phyloP scores from a whole-genome alignment of 2,113 vertebrate species.

The Leptobrachium ailaonicum region DNA sequence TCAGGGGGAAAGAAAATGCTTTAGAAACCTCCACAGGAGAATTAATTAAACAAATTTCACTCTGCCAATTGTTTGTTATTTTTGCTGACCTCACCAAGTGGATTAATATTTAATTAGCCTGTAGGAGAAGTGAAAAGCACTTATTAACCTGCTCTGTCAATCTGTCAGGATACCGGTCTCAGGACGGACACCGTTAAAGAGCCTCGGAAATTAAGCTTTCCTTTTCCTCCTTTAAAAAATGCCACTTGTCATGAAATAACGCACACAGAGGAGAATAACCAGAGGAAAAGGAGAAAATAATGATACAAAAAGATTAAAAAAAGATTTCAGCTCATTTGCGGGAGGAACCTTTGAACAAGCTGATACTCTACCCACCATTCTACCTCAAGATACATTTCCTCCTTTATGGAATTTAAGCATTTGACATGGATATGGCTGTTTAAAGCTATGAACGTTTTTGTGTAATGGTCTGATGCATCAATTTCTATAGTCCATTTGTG shows the following conservation, averaged over 20 bases:
- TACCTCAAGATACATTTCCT: background rate
- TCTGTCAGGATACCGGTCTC: slow-evolving; percentile 82
- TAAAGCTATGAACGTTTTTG: background rate
- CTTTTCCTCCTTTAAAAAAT: background rate
- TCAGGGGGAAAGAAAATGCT: slow-evolving; percentile 68
- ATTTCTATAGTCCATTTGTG: too few species aligned
- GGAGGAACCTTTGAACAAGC: background rate
- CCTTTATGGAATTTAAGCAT: background rate
- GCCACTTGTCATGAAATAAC: slow-evolving; percentile 8
- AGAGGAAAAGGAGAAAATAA: background rate
- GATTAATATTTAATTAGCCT: slow-evolving; percentile 99
- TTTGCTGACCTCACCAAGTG: slow-evolving; percentile 96
- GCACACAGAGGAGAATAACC: background rate
- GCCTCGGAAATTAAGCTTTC: slow-evolving; percentile 48
- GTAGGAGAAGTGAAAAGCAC: slow-evolving; percentile 88
- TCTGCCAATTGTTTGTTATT: slow-evolving; percentile 84
- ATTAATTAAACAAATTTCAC: slow-evolving; percentile 89
- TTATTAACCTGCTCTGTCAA: slow-evolving; percentile 97
- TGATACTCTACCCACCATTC: background rate
- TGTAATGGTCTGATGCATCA: too few species aligned
- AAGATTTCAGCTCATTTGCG: background rate
- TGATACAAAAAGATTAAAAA: background rate
- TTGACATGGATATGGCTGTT: background rate
- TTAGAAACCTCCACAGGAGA: slow-evolving; percentile 74
- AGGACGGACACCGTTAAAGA: slow-evolving; percentile 69